phyloP scores from a whole-genome alignment of 2,888 invertebrate genomes.

The Temnothorax ravouxi region DNA sequence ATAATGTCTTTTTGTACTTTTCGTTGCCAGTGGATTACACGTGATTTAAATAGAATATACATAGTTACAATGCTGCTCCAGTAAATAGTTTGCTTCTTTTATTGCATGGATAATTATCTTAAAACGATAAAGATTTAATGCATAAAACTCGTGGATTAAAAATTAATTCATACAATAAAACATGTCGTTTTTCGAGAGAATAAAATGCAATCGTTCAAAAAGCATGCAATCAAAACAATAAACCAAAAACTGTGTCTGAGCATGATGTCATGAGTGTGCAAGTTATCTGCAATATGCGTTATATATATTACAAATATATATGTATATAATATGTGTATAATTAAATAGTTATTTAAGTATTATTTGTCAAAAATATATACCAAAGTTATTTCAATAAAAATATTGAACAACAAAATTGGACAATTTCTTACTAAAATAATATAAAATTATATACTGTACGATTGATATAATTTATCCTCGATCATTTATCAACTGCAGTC shows the following conservation, averaged over 20 bases:
- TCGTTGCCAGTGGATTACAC: constrained; percentile 20
- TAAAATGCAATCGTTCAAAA: not conserved
- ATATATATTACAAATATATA: not conserved
- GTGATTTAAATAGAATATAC: constrained; percentile 13
- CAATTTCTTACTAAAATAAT: not conserved
- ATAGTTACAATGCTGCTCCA: not conserved
- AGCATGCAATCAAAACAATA: constrained; percentile 3
- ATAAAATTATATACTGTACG: not conserved
- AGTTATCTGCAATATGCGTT: constrained; percentile 11
- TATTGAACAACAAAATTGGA: not conserved
- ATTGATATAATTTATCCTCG: constrained; percentile 48
- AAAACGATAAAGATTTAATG: constrained; percentile 1
- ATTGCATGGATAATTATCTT: constrained; percentile 9
- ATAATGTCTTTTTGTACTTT: constrained; percentile 37
- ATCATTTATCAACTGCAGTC: constrained; percentile 52
- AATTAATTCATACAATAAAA: not conserved
- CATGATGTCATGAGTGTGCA: not conserved
- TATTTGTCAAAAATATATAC: not conserved
- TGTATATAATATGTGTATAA: not conserved
- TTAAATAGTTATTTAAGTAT: not conserved
- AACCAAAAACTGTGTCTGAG: not conserved
- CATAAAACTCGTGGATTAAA: not conserved
- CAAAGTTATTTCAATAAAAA: not conserved
- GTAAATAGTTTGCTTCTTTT: constrained; percentile 24
- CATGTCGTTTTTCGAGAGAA: not conserved